Evolutionary conservation across 2,113 vertebrate species (phyloP).

Genomic region (Hippoglossus stenolepis): DNA sequence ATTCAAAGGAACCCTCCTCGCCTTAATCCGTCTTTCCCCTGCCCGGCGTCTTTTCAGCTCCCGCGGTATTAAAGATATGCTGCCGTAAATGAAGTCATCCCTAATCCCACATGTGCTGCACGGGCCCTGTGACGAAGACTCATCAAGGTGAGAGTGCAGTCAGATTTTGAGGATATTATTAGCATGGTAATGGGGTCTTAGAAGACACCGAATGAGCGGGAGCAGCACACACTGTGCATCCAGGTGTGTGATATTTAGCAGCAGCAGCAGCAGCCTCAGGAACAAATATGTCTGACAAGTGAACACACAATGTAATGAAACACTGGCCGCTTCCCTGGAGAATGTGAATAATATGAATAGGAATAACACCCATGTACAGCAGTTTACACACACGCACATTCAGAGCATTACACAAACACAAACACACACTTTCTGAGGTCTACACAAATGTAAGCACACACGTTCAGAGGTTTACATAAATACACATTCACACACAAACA

Average conservation of each 20-base stretch:
- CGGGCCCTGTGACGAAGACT: conserved; percentile 40
- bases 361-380: conserved; percentile 56
- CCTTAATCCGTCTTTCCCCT: conserved; percentile 26
- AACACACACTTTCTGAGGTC: conserved; percentile 8
- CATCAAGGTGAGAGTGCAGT: conserved; percentile 55
- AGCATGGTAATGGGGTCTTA: conserved; percentile 55
- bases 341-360: conserved; percentile 65
- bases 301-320: conserved; percentile 56
- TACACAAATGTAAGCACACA: conserved; percentile 12
- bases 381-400: conserved; percentile 16
- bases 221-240: conserved; percentile 53
- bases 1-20: conserved; percentile 31
- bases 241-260: conserved; percentile 76
- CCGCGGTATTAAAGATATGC: conserved; percentile 27
- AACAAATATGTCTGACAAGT: conserved; percentile 51
- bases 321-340: conserved; percentile 56
- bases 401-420: conserved; percentile 2
- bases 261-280: conserved; percentile 51
- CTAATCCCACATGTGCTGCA: conserved; percentile 53
- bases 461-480: neutral
- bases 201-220: conserved; percentile 35
- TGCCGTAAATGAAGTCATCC: conserved; percentile 51
- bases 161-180: conserved; percentile 61
- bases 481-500: neutral
- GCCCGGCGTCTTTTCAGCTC: conserved; percentile 33